phyloP scores from a whole-genome alignment of 1,140 invertebrate genomes.

The Macrostomum lignano region DNA sequence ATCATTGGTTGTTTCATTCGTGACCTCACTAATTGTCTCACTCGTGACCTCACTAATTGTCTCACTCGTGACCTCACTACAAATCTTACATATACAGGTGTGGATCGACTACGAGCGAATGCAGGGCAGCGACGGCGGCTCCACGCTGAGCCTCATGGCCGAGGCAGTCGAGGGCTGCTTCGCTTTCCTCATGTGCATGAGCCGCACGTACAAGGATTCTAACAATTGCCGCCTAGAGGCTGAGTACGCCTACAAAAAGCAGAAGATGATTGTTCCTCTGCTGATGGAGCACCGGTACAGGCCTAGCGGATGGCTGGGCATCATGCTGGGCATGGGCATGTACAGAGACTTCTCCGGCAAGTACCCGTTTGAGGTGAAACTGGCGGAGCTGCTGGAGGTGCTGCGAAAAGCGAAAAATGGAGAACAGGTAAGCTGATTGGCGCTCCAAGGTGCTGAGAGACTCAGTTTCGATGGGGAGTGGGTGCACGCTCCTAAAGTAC shows the following conservation, averaged over 20 bases:
- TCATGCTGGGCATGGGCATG: conserved; percentile 5
- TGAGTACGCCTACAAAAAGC: conserved; percentile 8
- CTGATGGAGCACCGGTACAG: conserved; percentile 7
- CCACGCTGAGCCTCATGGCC: conserved; percentile 23
- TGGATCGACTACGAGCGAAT: conserved; percentile 1
- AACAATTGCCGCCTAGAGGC: conserved; percentile 7
- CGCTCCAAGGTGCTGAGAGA: too few relatives aligned
- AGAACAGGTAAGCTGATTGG: too few relatives aligned
- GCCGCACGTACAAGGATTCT: conserved; percentile 6
- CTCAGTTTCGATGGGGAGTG: too few relatives aligned
- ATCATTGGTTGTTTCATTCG: too few relatives aligned
- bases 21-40: too few relatives aligned
- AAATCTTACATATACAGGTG: not conserved
- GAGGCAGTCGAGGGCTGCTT: conserved; percentile 19
- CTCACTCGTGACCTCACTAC: too few relatives aligned
- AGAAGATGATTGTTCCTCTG: conserved; percentile 7
- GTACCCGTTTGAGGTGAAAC: conserved; percentile 12
- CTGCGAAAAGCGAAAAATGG: not conserved
- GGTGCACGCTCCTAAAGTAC: too few relatives aligned
- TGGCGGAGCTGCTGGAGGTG: conserved; percentile 9
- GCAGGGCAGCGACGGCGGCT: too few relatives aligned
- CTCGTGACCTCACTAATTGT: too few relatives aligned
- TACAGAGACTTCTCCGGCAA: conserved; percentile 10
- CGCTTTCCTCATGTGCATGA: conserved; percentile 19
- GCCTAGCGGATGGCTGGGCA: conserved; percentile 9